phyloP scores from a whole-genome alignment of 2,113 vertebrate genomes.

The Corvus cornix region DNA sequence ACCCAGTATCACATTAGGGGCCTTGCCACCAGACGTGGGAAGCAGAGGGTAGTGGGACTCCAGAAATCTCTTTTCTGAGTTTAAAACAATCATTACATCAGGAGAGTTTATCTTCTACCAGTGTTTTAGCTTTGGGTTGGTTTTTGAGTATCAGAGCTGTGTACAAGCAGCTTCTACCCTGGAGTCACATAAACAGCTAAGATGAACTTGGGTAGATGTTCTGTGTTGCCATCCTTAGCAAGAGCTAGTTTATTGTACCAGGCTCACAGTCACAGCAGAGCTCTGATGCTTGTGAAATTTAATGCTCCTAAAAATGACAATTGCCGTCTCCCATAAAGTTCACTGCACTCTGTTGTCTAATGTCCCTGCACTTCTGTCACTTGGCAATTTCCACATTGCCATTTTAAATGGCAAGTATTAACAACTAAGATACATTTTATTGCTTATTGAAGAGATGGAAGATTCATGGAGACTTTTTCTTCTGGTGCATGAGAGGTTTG shows the following conservation, averaged over 20 bases:
- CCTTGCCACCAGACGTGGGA: rapidly evolving
- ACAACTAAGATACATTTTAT: not conserved
- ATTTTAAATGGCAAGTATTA: not conserved
- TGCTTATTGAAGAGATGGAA: not conserved
- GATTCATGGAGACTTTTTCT: not conserved
- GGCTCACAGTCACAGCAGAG: not conserved
- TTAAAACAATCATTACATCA: not conserved
- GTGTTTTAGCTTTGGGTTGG: not conserved
- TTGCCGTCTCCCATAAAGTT: not conserved
- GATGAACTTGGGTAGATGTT: not conserved
- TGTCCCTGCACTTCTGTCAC: not conserved
- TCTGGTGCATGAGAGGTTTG: not conserved
- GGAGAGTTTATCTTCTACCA: not conserved
- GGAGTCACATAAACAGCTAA: not conserved
- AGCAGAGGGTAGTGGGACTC: not conserved
- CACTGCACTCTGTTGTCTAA: not conserved
- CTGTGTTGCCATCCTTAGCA: not conserved
- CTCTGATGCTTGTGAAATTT: not conserved
- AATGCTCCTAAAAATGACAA: not conserved
- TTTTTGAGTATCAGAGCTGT: not conserved
- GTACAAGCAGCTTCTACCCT: not conserved
- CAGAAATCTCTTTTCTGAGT: not conserved
- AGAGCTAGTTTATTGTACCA: not conserved
- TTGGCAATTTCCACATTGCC: not conserved
- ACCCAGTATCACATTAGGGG: rapidly evolving